Conservation (phyloP, 2,113 vertebrate genomes). For the Apodemus sylvaticus region DNA sequence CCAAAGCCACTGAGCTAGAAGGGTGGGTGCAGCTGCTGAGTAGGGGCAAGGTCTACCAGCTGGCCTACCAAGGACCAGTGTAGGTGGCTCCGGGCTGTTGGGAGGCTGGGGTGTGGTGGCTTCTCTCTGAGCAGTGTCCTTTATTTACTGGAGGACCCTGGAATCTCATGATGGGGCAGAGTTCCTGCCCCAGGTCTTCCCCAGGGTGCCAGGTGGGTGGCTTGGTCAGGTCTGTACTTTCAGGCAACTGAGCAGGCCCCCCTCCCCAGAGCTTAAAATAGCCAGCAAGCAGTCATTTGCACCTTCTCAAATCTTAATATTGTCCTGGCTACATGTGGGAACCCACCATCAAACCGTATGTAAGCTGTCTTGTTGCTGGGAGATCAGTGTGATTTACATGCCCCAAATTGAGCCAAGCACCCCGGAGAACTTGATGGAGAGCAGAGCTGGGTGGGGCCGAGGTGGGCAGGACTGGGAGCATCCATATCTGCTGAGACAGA, state of each 20-base stretch:
- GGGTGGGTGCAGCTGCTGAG: background rate
- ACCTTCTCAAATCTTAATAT: background rate
- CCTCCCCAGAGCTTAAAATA: background rate
- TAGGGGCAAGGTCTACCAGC: background rate
- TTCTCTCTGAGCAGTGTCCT: background rate
- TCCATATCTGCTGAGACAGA: background rate
- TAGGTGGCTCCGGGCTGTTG: background rate
- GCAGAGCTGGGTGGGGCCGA: background rate
- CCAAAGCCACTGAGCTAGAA: background rate
- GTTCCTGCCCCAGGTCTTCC: background rate
- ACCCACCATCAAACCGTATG: background rate
- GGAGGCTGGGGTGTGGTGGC: accelerated
- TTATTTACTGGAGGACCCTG: background rate
- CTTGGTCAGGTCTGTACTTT: background rate
- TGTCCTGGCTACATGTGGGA: background rate
- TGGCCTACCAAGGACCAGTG: background rate
- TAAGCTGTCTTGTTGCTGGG: background rate
- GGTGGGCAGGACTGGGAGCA: background rate
- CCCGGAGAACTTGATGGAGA: background rate
- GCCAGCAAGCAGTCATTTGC: too few relatives aligned
- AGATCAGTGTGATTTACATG: background rate
- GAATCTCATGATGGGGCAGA: background rate
- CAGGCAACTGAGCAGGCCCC: background rate
- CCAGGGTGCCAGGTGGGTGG: background rate
- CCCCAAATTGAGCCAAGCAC: accelerated